Evolutionary conservation across 2,888 invertebrate genomes (phyloP).

Genomic region (Nudaria mundana): DNA sequence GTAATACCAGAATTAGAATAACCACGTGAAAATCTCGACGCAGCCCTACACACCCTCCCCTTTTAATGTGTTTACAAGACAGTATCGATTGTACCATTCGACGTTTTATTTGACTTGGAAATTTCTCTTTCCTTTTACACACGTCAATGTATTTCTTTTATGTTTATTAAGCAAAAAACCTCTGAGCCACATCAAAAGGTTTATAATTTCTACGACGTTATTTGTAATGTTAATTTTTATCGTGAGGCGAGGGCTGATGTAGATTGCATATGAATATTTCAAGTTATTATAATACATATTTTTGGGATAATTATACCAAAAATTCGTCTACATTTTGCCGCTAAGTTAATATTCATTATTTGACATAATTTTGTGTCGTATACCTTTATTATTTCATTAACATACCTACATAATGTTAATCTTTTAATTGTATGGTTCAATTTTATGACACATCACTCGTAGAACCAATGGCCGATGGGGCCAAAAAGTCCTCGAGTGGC

Average conservation of each 20-base stretch:
- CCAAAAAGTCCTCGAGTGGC: too few relatives aligned
- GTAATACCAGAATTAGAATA: slow-evolving; percentile 29
- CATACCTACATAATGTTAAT: too few relatives aligned
- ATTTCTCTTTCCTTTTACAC: slow-evolving; percentile 58
- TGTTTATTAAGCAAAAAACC: slow-evolving; percentile 34
- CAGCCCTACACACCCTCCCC: slow-evolving; percentile 54
- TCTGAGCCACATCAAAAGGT: slow-evolving; percentile 30
- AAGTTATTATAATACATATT: slow-evolving; percentile 3
- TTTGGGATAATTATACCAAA: neutral
- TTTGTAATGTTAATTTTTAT: slow-evolving; percentile 33
- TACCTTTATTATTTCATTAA: too few relatives aligned
- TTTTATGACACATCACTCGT: too few relatives aligned
- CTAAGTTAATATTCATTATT: too few relatives aligned
- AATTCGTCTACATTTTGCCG: too few relatives aligned
- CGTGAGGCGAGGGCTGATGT: slow-evolving; percentile 5
- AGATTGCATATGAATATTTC: slow-evolving; percentile 4
- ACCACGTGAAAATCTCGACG: slow-evolving; percentile 19
- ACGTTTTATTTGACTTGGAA: slow-evolving; percentile 77
- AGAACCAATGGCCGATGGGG: too few relatives aligned
- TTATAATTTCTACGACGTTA: slow-evolving; percentile 24
- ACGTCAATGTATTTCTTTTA: slow-evolving; percentile 48
- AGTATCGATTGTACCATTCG: slow-evolving; percentile 79
- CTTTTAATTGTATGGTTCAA: too few relatives aligned
- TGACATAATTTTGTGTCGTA: too few relatives aligned
- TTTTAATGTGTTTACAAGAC: slow-evolving; percentile 79